Percentiles rank a stretch among this genome's conserved stretches.
Conservation (phyloP, 2,113 vertebrate genomes). For the Tachysurus vachellii region DNA sequence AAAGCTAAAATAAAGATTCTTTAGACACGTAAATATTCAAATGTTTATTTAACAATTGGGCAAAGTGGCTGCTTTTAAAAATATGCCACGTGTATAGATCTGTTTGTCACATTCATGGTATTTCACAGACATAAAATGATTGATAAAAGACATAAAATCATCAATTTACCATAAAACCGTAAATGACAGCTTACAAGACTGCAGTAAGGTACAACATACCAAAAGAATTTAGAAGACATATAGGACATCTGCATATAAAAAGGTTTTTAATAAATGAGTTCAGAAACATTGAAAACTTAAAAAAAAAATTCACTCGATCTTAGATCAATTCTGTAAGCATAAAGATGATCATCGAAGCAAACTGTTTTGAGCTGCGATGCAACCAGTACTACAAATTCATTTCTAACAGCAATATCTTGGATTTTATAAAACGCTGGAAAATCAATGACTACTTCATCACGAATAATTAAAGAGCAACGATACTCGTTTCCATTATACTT, state of each 20-base stretch:
- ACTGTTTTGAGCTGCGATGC: conserved; percentile 4
- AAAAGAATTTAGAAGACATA: neutral
- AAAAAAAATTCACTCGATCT: neutral
- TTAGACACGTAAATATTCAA: no score
- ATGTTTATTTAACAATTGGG: no score
- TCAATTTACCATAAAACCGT: no score
- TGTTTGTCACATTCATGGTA: no score
- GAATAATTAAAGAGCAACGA: neutral
- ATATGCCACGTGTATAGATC: no score
- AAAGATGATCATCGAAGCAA: conserved; percentile 16
- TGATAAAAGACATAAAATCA: no score
- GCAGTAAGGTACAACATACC: conserved; percentile 34
- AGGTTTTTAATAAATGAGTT: conserved; percentile 21
- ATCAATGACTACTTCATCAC: neutral
- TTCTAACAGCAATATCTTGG: conserved; percentile 9
- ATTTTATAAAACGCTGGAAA: conserved; percentile 39
- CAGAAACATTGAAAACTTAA: neutral
- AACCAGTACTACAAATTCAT: conserved; percentile 11
- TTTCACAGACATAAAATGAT: no score
- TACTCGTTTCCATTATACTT: no score
- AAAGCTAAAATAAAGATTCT: no score
- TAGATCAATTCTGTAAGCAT: conserved; percentile 8
- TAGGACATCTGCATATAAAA: conserved; percentile 28
- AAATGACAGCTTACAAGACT: neutral
- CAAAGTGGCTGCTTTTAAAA: no score